Evolutionary conservation across 2,888 invertebrate genomes (phyloP), one percentile per base, ranked within the genome.

Genomic region (Melieria picta): DNA sequence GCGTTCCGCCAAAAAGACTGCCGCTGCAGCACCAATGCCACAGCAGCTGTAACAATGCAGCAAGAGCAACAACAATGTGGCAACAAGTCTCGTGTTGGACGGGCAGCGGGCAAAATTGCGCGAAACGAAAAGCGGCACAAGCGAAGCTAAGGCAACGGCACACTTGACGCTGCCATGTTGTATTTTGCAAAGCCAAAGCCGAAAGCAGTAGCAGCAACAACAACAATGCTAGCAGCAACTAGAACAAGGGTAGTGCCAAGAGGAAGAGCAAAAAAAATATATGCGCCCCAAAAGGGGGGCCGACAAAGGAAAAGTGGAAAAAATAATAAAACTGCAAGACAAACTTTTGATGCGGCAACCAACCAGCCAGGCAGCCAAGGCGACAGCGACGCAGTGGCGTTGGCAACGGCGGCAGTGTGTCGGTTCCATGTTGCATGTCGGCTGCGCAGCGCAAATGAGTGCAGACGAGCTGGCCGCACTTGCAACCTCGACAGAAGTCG

Each of bases 341-440:
- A 71, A 73, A 71, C 73, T 73, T 73, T 71, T 52, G 61, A 56
- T 69, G 68, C 71, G 65, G 48, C 64, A 50, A 13, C 13, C 52
- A 13, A 52, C 52, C 30, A 30, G 30, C 13, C 13, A 30, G 61
- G 45, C 9, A 45, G 50, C 46, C 57, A 46, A 57, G 58, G 16
- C 13, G 57, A 42, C 9, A 13, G 16, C 42, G 46, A 62, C 9
- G 45, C 30, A 50, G 47, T 16, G 55, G 50, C 58, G 58, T 5
- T 43, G 13, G 10, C 58, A 67, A n/a, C 63, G 45, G 10, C 47
- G 16, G 7, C 60, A 9, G 16, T 11, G 30, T 43, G 13, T 65
- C 69, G 43, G 52, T 63, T 65, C 60, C 57, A 70, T 67, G 30
- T 30, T 30, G 30, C 16, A 16, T 16, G 16, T 16, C 16, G 16